Base-by-base conservation (phyloP, 2,888 invertebrate genomes). In the Papilio demoleus region DNA sequence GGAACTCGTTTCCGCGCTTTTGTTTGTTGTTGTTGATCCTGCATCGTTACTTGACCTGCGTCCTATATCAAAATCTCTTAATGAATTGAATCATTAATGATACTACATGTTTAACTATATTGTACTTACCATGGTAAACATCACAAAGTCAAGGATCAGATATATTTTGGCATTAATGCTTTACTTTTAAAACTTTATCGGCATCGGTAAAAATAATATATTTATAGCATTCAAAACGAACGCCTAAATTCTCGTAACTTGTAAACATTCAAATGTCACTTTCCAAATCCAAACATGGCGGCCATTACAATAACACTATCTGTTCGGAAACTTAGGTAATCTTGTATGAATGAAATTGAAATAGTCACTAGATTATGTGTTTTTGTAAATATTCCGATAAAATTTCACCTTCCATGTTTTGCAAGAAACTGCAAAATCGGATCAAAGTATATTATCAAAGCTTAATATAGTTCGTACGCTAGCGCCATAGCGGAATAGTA, bases 1-100 rank as follows among this genome's bases (percentile, higher is more conserved):
- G 47, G 47, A 22, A 47, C 47, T 47, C 47, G 9, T 47, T 47
- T 47, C 22, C 47, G 47, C 22, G 47, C 47, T 47, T 47, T 47
- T 12, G 47, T 47, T 47, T 47, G 47, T 47, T 47, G 47, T 47
- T 47, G 47, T 47, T 47, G 47, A 47, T 47, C 47, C 22, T 47
- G 47, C 47, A 47, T 47, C 6, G 47, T 47, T 22, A 47, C 22
- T 11, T 47, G 47, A 47, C 47, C 47, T 4, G 47, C 47, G 47
- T 47, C 47, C 47, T 47, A 47, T n/a, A 47, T 1, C 19, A 22
- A 47, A 22, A 47, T 47, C 22, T n/a, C 22, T 47, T 47, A 11
- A 47, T 47, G 47, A 47, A 47, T 22, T 47, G 22, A 3, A 47
- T 42, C 8, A 47, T 22, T 22, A 22, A 17, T 9, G 2, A 12